Conservation (phyloP, 1,140 invertebrate genomes). For the Wasmannia auropunctata region DNA sequence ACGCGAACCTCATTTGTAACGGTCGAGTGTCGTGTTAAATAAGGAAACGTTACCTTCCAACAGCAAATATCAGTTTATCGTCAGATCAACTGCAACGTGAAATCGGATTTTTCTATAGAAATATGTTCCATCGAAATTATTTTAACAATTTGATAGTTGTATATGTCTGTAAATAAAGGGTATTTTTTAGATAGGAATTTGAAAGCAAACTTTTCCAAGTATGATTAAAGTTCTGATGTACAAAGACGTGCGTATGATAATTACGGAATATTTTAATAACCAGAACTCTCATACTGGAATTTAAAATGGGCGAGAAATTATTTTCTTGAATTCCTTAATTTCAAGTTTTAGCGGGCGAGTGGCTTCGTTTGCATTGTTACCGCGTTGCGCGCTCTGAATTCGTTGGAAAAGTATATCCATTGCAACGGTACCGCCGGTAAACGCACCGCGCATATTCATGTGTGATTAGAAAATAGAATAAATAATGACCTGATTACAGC, state of each 20-base stretch:
- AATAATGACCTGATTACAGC: neutral
- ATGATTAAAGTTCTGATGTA: neutral
- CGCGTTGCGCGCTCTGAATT: neutral
- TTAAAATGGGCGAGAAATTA: neutral
- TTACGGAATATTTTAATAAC: neutral
- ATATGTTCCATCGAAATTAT: neutral
- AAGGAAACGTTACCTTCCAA: neutral
- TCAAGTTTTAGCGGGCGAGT: neutral
- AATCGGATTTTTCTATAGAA: neutral
- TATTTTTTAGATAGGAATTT: neutral
- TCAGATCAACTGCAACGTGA: neutral
- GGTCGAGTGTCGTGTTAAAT: neutral
- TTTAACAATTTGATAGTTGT: neutral
- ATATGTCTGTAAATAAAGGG: neutral
- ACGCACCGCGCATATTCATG: neutral
- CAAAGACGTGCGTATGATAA: neutral
- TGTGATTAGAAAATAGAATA: neutral
- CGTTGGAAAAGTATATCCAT: neutral
- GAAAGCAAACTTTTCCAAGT: neutral
- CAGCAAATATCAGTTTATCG: neutral
- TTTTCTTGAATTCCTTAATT: neutral
- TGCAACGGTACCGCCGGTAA: neutral
- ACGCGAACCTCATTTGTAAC: conserved; percentile 11
- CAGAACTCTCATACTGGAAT: neutral
- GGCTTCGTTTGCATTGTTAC: neutral